These are phyloP conservation scores for Cebidichthys violaceus DNA, from an alignment of 2,113 vertebrate genomes.

Conservation along the genomic window DNA sequence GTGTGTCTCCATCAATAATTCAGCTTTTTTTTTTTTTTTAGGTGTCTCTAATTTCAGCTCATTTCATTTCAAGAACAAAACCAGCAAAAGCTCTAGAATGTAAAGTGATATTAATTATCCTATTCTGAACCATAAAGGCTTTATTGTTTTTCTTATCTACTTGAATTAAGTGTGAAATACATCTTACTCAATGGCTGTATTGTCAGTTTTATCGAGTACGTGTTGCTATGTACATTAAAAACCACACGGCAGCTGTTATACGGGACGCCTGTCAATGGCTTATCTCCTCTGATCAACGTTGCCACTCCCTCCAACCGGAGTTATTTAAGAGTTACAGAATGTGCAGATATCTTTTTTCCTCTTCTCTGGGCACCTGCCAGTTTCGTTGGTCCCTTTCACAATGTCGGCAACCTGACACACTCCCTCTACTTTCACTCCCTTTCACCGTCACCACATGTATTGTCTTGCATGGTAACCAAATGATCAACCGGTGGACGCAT, in stretches of 20 bases:
- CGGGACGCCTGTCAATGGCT: background rate
- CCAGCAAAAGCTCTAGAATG: background rate
- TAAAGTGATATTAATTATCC: background rate
- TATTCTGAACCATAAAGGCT: background rate
- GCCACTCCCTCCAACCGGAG: conserved; percentile 21
- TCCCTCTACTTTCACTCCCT: conserved; percentile 82
- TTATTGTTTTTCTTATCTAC: background rate
- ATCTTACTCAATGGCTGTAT: background rate
- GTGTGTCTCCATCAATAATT: conserved; percentile 57
- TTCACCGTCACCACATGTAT: conserved; percentile 77
- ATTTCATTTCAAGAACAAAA: conserved; percentile 16
- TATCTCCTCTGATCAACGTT: conserved; percentile 17
- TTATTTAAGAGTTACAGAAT: conserved; percentile 68
- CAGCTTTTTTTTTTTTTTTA: conserved; percentile 5
- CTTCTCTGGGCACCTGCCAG: conserved; percentile 41
- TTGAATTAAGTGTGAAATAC: background rate
- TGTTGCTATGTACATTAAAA: background rate
- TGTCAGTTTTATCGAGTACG: background rate
- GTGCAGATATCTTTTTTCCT: conserved; percentile 49
- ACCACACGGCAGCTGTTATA: conserved; percentile 16
- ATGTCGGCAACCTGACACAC: conserved; percentile 73
- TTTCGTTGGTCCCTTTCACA: conserved; percentile 37
- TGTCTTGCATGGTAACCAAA: conserved; percentile 82
- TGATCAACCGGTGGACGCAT: conserved; percentile 64
- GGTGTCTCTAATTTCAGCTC: conserved; percentile 27